phyloP scores from a whole-genome alignment of 2,113 vertebrate genomes.

The Formicarius rufipectus region DNA sequence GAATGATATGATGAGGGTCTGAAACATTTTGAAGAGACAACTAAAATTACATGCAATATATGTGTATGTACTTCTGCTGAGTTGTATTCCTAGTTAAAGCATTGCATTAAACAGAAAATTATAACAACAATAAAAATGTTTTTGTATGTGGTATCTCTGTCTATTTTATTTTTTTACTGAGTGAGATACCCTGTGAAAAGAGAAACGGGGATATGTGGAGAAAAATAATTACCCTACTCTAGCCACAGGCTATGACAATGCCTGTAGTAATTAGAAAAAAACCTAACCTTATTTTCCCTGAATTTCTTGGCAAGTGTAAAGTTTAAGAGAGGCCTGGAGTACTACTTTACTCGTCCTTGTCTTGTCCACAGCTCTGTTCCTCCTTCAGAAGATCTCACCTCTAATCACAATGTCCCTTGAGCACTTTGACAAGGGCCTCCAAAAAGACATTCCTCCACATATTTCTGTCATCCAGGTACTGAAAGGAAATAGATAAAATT shows the following conservation, averaged over 20 bases:
- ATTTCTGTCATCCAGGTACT: not conserved
- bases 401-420: not conserved
- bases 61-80: constrained; percentile 49
- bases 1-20: not conserved
- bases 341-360: not conserved
- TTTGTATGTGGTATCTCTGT: constrained; percentile 34
- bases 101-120: constrained; percentile 40
- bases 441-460: not conserved
- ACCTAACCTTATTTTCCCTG: not conserved
- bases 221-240: not conserved
- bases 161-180: not conserved
- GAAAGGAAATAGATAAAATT: not conserved
- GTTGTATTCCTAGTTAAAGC: constrained; percentile 54
- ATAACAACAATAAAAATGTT: constrained; percentile 48
- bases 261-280: not conserved
- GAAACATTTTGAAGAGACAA: constrained; percentile 33
- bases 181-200: not conserved
- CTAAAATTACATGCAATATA: constrained; percentile 41
- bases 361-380: not conserved
- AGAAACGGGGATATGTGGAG: not conserved
- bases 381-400: not conserved
- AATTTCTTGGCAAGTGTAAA: not conserved
- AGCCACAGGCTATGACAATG: not conserved
- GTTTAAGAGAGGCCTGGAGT: not conserved
- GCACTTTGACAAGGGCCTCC: not conserved